A percentile compares a stretch with the other conserved stretches of the same genome.
Evolutionary conservation across 2,113 vertebrate genomes (phyloP).

Genomic region (Dromiciops gliroides): DNA sequence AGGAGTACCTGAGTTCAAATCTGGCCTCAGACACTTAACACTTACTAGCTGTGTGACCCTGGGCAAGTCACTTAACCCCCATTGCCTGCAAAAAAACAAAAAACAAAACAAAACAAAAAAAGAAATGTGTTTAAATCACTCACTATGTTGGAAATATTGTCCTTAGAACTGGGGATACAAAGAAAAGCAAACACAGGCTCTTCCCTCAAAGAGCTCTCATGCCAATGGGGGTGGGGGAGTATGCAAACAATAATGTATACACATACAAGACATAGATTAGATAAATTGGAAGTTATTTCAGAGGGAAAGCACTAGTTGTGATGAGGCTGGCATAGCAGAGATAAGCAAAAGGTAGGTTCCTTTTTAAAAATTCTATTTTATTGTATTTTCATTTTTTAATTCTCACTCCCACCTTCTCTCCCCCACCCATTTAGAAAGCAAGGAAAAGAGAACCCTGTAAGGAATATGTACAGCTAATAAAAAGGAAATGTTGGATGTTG

Average conservation of each 20-base stretch:
- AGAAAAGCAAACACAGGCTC: neutral
- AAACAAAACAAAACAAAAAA: too few relatives aligned
- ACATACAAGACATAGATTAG: neutral
- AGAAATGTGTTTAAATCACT: too few relatives aligned
- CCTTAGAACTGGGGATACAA: neutral
- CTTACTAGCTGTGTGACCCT: too few relatives aligned
- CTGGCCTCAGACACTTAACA: too few relatives aligned
- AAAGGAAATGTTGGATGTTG: too few relatives aligned
- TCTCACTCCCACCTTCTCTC: neutral
- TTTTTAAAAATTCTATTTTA: neutral
- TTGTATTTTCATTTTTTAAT: neutral
- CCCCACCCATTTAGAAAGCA: neutral
- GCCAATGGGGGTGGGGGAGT: too few relatives aligned
- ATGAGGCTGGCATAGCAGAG: too few relatives aligned
- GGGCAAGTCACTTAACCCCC: too few relatives aligned
- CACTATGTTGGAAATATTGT: neutral
- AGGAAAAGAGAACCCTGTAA: neutral
- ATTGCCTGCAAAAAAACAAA: too few relatives aligned
- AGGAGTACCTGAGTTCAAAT: too few relatives aligned
- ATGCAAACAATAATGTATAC: neutral
- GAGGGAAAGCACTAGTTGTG: too few relatives aligned
- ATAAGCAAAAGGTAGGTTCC: neutral
- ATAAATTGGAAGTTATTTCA: neutral
- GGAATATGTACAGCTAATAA: neutral
- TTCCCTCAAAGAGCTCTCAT: neutral